phyloP scores from a whole-genome alignment of 2,797 vertebrate genomes.

The Parauchenoglanis ngamensis region DNA sequence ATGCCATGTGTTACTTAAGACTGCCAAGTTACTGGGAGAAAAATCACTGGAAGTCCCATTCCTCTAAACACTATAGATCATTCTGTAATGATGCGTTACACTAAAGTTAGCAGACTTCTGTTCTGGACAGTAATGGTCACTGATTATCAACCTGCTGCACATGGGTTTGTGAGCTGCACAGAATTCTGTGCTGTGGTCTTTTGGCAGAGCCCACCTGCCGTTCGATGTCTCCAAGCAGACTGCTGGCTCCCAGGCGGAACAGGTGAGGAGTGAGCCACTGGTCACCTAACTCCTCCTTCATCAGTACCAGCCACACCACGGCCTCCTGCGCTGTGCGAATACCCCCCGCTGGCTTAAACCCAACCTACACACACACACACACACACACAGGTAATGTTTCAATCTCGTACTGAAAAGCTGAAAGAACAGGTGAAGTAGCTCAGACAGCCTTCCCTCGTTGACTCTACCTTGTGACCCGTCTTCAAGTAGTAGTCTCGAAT shows the following conservation, averaged over 20 bases:
- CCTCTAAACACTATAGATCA: neutral
- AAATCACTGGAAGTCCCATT: neutral
- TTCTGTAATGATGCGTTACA: neutral
- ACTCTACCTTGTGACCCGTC: conserved; percentile 88
- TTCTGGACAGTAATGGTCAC: conserved; percentile 10
- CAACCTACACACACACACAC: conserved; percentile 75
- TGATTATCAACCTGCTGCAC: neutral
- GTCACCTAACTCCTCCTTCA: conserved; percentile 90
- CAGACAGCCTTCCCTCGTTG: neutral
- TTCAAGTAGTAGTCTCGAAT: conserved; percentile 89
- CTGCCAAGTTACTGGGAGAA: neutral
- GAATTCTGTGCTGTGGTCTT: neutral
- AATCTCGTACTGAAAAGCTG: neutral
- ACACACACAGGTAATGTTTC: neutral
- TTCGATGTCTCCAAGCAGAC: conserved; percentile 90
- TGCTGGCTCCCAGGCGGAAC: conserved; percentile 92
- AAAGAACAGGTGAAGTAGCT: neutral
- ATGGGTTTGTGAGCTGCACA: neutral
- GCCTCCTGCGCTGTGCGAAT: conserved; percentile 89
- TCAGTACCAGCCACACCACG: conserved; percentile 86
- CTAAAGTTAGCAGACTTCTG: conserved; percentile 1
- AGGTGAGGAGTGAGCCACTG: conserved; percentile 87
- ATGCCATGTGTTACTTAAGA: neutral
- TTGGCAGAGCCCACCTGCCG: conserved; percentile 78
- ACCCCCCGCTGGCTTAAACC: conserved; percentile 95